Percentiles rank a stretch among this genome's conserved stretches.
phyloP scores from a whole-genome alignment of 2,888 invertebrate genomes.

The Philereme vetulata region DNA sequence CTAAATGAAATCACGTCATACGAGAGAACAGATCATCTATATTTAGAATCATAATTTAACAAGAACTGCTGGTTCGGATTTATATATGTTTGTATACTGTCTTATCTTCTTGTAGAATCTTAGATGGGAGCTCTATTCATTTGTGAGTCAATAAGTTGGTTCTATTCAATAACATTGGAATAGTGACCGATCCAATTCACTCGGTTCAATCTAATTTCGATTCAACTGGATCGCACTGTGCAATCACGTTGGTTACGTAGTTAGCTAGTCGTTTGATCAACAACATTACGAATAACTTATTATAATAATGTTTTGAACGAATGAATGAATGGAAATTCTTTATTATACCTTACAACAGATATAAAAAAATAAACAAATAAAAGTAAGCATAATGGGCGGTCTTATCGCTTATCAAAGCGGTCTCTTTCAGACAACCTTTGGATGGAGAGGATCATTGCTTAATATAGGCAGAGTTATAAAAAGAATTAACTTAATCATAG shows the following conservation, averaged over 20 bases:
- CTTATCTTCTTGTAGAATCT: constrained; percentile 16
- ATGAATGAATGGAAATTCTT: no score
- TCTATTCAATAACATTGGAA: constrained; percentile 43
- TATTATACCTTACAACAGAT: no score
- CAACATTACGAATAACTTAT: constrained; percentile 15
- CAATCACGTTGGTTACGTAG: constrained; percentile 38
- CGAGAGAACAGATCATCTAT: neutral
- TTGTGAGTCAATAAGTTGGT: constrained; percentile 43
- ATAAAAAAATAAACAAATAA: no score
- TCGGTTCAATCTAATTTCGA: constrained; percentile 53
- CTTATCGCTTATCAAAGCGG: no score
- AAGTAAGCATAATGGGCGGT: no score
- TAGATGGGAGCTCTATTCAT: constrained; percentile 41
- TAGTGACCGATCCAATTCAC: constrained; percentile 38
- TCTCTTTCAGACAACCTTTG: no score
- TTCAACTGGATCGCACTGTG: constrained; percentile 42
- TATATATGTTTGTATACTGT: constrained; percentile 5
- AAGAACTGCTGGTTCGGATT: constrained; percentile 3
- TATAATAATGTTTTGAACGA: no score
- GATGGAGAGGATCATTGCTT: no score
- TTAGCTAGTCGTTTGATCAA: constrained; percentile 25
- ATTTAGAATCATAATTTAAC: neutral
- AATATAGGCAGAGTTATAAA: no score
- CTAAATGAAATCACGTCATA: no score
- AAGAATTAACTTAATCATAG: no score